These are phyloP conservation scores for Bufo gargarizans DNA, from an alignment of 2,113 vertebrate species.

Conservation along the genomic window DNA sequence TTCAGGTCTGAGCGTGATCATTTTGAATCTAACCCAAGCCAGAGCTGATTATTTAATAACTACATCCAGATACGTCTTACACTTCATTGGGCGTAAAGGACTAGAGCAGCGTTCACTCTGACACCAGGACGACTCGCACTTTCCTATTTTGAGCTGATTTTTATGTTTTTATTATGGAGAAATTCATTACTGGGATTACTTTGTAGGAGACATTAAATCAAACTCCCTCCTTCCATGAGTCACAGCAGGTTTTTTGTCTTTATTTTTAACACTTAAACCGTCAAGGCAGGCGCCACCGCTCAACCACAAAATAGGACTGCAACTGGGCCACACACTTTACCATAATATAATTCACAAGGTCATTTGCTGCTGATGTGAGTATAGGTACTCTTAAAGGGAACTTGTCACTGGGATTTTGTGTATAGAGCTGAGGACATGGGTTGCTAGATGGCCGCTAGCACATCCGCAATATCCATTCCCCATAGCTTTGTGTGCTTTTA, in stretches of 20 bases:
- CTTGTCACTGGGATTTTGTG: too few species aligned
- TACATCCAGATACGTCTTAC: constrained; percentile 19
- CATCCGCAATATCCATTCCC: too few species aligned
- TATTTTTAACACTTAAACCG: background rate
- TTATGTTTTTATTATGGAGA: constrained; percentile 14
- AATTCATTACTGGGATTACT: constrained; percentile 16
- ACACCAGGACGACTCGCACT: background rate
- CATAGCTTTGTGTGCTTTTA: too few species aligned
- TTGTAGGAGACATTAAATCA: background rate
- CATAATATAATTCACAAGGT: too few species aligned
- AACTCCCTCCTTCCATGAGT: constrained; percentile 6
- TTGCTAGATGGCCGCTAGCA: too few species aligned
- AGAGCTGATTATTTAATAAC: background rate
- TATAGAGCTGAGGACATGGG: too few species aligned
- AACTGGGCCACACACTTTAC: background rate
- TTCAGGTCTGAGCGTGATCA: background rate
- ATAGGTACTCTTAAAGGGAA: too few species aligned
- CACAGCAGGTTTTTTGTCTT: constrained; percentile 3
- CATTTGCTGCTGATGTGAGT: too few species aligned
- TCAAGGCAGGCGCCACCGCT: background rate
- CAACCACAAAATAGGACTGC: background rate
- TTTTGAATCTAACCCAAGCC: background rate
- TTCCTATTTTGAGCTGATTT: background rate
- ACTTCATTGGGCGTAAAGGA: background rate
- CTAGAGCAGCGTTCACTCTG: background rate